A percentile compares a stretch with the other conserved stretches of the same genome.
Conservation (phyloP, 2,888 invertebrate genomes). For the Lycia hirtaria region DNA sequence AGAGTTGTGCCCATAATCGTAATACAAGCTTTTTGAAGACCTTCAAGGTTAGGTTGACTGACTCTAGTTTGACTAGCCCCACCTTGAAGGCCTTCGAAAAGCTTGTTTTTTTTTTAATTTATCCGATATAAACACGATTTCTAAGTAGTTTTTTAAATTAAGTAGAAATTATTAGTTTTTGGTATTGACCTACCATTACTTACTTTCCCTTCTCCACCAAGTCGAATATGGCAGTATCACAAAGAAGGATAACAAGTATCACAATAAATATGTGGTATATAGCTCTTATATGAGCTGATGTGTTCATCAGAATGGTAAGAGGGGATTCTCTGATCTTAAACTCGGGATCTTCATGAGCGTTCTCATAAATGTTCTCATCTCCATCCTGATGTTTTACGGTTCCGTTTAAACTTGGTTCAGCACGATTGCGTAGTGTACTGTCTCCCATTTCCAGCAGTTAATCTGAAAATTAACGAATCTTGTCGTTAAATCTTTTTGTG, state of each 20-base stretch:
- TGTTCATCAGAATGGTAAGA: slow-evolving; percentile 91
- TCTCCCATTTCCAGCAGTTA: slow-evolving; percentile 41
- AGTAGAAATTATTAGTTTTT: neutral
- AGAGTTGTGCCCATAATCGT: too few relatives aligned
- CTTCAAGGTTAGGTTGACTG: too few relatives aligned
- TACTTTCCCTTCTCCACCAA: slow-evolving; percentile 91
- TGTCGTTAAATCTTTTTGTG: too few relatives aligned
- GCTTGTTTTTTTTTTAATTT: too few relatives aligned
- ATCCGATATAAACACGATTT: neutral
- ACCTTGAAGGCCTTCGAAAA: too few relatives aligned
- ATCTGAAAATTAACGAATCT: slow-evolving; percentile 10
- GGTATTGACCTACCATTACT: slow-evolving; percentile 64
- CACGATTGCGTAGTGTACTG: slow-evolving; percentile 43
- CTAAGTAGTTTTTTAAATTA: neutral
- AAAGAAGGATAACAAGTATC: slow-evolving; percentile 89
- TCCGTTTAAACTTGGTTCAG: slow-evolving; percentile 49
- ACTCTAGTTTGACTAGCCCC: too few relatives aligned
- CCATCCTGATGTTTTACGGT: slow-evolving; percentile 46
- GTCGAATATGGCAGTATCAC: slow-evolving; percentile 90
- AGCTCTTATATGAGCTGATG: slow-evolving; percentile 90
- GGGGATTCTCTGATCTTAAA: slow-evolving; percentile 91
- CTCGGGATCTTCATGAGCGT: slow-evolving; percentile 53
- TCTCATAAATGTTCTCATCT: too few relatives aligned
- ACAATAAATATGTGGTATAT: slow-evolving; percentile 94
- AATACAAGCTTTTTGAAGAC: too few relatives aligned